Evolutionary conservation across 2,797 vertebrate genomes (phyloP).

Genomic region (Heterohyrax brucei): DNA sequence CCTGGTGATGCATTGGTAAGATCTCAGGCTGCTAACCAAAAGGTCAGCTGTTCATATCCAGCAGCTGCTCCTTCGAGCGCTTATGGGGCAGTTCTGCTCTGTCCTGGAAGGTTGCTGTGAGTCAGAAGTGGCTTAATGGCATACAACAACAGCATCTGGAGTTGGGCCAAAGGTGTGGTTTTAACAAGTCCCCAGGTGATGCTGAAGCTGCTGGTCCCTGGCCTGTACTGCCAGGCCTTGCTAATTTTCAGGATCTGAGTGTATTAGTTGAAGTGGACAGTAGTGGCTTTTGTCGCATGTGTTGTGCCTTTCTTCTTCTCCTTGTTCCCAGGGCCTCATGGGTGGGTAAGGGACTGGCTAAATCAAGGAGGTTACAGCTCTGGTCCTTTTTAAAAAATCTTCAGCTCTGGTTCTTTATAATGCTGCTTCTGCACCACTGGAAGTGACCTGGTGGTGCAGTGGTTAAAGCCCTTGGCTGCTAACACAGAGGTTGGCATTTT

Average conservation of each 20-base stretch:
- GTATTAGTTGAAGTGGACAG: not conserved
- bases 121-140: too few species aligned
- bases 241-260: not conserved
- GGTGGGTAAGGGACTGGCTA: not conserved
- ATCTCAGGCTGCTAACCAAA: too few species aligned
- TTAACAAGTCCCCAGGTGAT: not conserved
- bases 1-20: not conserved
- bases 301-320: not conserved
- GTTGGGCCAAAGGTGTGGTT: not conserved
- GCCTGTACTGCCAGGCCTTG: not conserved
- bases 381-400: not conserved
- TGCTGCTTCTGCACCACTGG: not conserved
- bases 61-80: too few species aligned
- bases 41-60: too few species aligned
- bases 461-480: too few species aligned
- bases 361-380: not conserved
- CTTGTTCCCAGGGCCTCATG: not conserved
- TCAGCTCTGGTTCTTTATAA: not conserved
- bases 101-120: too few species aligned
- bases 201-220: not conserved
- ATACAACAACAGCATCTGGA: not conserved
- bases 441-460: too few species aligned
- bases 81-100: too few species aligned
- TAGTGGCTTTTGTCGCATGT: not conserved
- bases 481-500: too few species aligned